Evolutionary conservation across 1,140 invertebrate species (phyloP), one percentile per base, ranked within the genome.

Genomic region (Druon quercuslanigerum): DNA sequence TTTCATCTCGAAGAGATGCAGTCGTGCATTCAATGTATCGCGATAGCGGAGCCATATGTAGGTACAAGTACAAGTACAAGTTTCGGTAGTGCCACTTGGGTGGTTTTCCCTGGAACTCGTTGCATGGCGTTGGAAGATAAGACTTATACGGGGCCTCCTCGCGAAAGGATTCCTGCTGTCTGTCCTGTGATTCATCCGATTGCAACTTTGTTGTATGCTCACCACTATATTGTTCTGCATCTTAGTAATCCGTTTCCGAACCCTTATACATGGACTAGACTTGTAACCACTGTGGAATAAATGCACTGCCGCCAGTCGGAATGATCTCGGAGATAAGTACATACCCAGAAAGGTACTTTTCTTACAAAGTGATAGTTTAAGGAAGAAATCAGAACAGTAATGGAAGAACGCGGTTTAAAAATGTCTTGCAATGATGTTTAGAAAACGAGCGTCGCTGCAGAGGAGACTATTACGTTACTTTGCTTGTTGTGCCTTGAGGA

Each of bases 51-150:
- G 56, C 51, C 73, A 78, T 77, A 79, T 82, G 80, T 82, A 79
- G 82, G 70, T 81, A 80, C 84, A 76, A 76, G 78, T 74, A 40
- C 79, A 79, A 78, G 72, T 82, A 81, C 80, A 80, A 80, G 77
- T 82, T 84, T 86, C 80, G 80, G 78, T 75, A 73, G 66, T 79
- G 79, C 82, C 70, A 79, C 82, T 78, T 84, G 82, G 82, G 82
- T 84, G 82, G 82, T 73, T 51, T 52, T 56, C 54, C 20, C 50
- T 78, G 79, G 51, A 71, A 66, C 11, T 33, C 71, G 71, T 76
- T 82, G 82, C 33, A 14, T 4, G 13, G 13, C 3, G 7, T 17
- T 33, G 13, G 20, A 66, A 66, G 57, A 66, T 66, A 66, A 66
- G 57, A 33, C 57, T 66, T 66, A 40, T 66, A 66, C 60, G 60